These are phyloP conservation scores for Dryococelus australis DNA, from an alignment of 2,888 invertebrate species.

Conservation along the genomic window DNA sequence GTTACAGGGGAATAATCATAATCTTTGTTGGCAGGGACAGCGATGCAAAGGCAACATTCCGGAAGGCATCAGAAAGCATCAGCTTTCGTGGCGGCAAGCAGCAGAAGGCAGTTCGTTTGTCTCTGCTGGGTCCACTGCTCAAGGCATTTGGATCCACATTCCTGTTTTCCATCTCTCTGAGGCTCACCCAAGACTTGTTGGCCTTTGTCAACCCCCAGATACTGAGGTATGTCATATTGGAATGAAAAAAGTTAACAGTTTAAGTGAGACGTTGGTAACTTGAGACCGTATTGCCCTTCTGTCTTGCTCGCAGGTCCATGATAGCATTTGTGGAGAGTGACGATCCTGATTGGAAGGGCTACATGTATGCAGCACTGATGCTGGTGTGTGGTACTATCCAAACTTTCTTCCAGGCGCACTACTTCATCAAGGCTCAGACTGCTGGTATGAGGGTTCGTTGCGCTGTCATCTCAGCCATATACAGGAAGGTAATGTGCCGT, in stretches of 20 bases:
- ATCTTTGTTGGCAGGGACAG: not conserved
- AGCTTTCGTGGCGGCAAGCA: constrained; percentile 62
- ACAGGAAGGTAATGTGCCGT: constrained; percentile 70
- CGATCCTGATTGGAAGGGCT: constrained; percentile 84
- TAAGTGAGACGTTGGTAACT: too few species aligned
- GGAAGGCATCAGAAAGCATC: constrained; percentile 74
- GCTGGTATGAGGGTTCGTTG: constrained; percentile 91
- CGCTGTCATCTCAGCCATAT: constrained; percentile 88
- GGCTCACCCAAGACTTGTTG: constrained; percentile 83
- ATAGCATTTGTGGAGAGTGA: constrained; percentile 73
- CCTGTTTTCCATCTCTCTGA: constrained; percentile 83
- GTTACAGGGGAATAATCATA: not conserved
- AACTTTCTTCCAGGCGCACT: constrained; percentile 86
- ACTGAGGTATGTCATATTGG: constrained; percentile 69
- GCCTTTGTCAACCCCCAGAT: constrained; percentile 92
- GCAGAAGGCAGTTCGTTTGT: constrained; percentile 74
- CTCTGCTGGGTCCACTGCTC: constrained; percentile 83
- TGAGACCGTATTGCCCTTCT: too few species aligned
- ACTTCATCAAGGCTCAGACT: constrained; percentile 90
- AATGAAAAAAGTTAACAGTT: too few species aligned
- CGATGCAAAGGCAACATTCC: constrained; percentile 69
- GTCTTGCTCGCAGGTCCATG: constrained; percentile 64
- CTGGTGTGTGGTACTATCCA: constrained; percentile 79
- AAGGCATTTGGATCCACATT: constrained; percentile 89
- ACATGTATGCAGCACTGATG: constrained; percentile 78